Base-by-base conservation (phyloP, 1,140 invertebrate genomes). In the Chlorops oryzae region DNA sequence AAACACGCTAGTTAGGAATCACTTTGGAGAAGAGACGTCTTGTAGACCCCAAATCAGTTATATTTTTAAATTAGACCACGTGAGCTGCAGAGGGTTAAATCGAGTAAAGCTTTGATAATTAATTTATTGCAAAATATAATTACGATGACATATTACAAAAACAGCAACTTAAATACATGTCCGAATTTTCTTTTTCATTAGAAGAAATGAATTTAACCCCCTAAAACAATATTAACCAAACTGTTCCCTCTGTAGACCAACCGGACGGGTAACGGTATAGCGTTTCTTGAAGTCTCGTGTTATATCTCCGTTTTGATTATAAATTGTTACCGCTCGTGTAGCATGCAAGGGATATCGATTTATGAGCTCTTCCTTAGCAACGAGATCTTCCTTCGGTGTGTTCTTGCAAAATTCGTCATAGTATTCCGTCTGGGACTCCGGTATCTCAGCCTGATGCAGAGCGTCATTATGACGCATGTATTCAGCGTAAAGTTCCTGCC, bases 391-490 rank as follows among this genome's bases (percentile, higher is more conserved):
- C 1, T 44, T 48, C 5, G 61, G 58, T 21, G 57, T 41, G 23
- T 69, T 58, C 49, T 68, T 69, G 38, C 65, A 69, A 49, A 50
- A 69, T 10, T 68, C 47, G 34, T 63, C 65, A 32, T 56, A 68
- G 24, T 69, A 69, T 42, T 69, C 65, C 0, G 62, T 56, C 5
- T 57, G 53, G 18, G 59, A 37, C 6, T 54, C 54, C 2, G 42
- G 55, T 27, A 49, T 25, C 5, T 51, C 47, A 12, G 20, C 18
- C n/a, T 45, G 41, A n/a, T 17, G n/a, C 6, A 47, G 28, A 37
- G 40, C 46, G 18, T 48, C 46, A n/a, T 49, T 53, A 18, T 62
- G 57, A 3, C 63, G 65, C n/a, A 57, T 59, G 34, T 69, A 69
- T 32, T 69, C 65, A n/a, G 45, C 56, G 21, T 58, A 63, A 2